Evolutionary conservation across 2,888 invertebrate genomes (phyloP).

Genomic region (Octonoba sinensis): DNA sequence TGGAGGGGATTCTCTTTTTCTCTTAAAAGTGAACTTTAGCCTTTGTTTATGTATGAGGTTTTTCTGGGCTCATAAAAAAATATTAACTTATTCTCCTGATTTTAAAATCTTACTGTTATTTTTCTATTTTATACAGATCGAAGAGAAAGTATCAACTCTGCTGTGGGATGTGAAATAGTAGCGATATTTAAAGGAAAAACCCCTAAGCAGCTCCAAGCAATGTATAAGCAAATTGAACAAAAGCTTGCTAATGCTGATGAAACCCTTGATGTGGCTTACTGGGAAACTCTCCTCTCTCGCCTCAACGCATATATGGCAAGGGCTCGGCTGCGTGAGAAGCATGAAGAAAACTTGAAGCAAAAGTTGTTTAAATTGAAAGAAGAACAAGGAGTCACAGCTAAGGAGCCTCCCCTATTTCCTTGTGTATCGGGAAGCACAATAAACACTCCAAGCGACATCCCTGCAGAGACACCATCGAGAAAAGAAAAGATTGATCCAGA

Average conservation of each 20-base stretch:
- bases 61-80: too few species aligned
- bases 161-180: conserved; percentile 90
- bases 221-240: conserved; percentile 86
- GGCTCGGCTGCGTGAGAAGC: conserved; percentile 90
- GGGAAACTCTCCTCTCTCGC: conserved; percentile 96
- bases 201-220: conserved; percentile 84
- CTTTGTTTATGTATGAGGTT: too few species aligned
- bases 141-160: conserved; percentile 87
- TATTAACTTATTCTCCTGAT: background rate
- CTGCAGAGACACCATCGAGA: conserved; percentile 11
- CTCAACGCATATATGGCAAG: conserved; percentile 96
- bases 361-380: conserved; percentile 91
- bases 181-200: conserved; percentile 93
- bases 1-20: too few species aligned
- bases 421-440: conserved; percentile 62
- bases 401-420: conserved; percentile 70
- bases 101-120: background rate
- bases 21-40: too few species aligned
- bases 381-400: conserved; percentile 79
- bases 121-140: conserved; percentile 73
- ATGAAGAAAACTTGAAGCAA: conserved; percentile 88
- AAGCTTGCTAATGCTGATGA: conserved; percentile 88
- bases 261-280: conserved; percentile 94
- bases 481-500: background rate
- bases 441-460: background rate